Evolutionary conservation across 2,797 vertebrate species (phyloP), one percentile per base, ranked within the genome.

Genomic region (Tarsius wallacei): DNA sequence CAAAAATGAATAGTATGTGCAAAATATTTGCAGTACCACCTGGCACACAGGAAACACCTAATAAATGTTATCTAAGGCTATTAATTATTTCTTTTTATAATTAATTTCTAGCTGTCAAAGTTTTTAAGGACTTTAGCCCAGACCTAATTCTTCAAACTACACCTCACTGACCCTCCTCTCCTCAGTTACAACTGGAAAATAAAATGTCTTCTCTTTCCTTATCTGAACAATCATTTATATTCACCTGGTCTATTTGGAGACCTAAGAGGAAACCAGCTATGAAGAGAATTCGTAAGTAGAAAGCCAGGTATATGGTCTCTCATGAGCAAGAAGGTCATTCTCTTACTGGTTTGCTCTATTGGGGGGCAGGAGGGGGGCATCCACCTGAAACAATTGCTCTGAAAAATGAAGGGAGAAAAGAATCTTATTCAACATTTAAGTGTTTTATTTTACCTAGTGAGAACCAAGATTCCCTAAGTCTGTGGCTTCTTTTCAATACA

Each of bases 391-490:
- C 49, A 80, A 66, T 78, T 71, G 1, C 17, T 61, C 66, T n/a
- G 14, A 47, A 31, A 61, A 87, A 21, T 33, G 26, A 36, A 21
- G 0, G 13, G 5, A 6, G 47, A 0, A 47, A 28, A 33, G 26
- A 26, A 36, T 0, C 0, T 22, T n/a, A 74, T 47, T 80, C 22
- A 53, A 33, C 76, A 86, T 87, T 59, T 57, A 16, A 0, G 0
- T 2, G 17, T 90, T 87, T 77, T 90, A 6, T 93, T 96, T 98
- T 82, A 36, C 36, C 31, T 1, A 49, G 91, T 16, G 15, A 94
- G 42, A 36, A 63, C 13, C 47, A 90, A 96, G 55, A 68, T 19
- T 70, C 2, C 76, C 71, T 91, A 93, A 59, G 42, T 57, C 89
- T 64, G 96, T 33, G 0, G 0, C 84, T 96, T 42, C 28, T 96